Evolutionary conservation across 2,113 vertebrate genomes (phyloP), one percentile per base, ranked within the genome.

Genomic region (Nyctibius bracteatus): DNA sequence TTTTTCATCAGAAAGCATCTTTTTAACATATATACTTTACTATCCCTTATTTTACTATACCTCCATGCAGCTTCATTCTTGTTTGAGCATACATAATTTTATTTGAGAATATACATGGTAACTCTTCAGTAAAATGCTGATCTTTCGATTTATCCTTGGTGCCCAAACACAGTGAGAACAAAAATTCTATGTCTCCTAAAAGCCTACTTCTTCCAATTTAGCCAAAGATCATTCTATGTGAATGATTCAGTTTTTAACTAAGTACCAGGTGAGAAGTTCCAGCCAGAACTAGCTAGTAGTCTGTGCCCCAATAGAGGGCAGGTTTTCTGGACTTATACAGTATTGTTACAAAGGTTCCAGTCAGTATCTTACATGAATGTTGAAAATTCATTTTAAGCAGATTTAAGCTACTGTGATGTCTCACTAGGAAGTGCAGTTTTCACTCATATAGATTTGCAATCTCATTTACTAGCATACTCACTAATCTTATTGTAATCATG

Each of bases 401-500:
- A 98, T 98, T 98, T 93, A 93, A 87, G 52, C 46, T 97, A 97
- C 98, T 96, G 92, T 59, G 92, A 97, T 97, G 71, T 96, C 96
- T 98, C 87, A 1, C 96, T 96, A 97, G 94, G 92, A 98, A 96
- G 86, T 73, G 28, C 33, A 67, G 91, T 66, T 97, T 98, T 97
- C 85, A 78, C 78, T 97, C 17, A 7, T 58, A 88, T 47, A 85
- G 93, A 94, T 94, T 90, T 75, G 37, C 66, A 97, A 96, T 97
- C 91, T 97, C 72, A 90, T 98, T 98, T 97, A 96, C 93, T 96
- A 97, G 77, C 30, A 24, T 88, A 94, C 72, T 95, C 94, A 79
- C 95, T 98, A 98, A 98, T 98, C 81, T 97, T 92, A 94, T 94
- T 97, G 86, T 97, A 98, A 98, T 98, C 93, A 95, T 66, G 74